phyloP scores from a whole-genome alignment of 2,113 vertebrate species.

The Phrynocephalus versicolor region DNA sequence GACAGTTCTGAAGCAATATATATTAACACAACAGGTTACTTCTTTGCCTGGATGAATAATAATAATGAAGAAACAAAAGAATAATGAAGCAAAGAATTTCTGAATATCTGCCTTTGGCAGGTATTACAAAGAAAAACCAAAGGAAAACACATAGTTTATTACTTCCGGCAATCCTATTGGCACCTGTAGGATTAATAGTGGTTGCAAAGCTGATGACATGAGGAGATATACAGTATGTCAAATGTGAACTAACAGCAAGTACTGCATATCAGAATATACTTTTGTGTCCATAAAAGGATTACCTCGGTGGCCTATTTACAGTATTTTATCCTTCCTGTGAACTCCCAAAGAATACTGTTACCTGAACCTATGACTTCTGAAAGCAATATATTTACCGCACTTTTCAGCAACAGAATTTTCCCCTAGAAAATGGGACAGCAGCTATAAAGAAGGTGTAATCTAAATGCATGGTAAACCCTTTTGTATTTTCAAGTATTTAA shows the following conservation, averaged over 20 bases:
- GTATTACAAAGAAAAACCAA: neutral
- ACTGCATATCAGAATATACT: neutral
- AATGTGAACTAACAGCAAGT: neutral
- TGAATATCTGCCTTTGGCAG: neutral
- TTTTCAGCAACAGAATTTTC: neutral
- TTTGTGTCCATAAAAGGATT: neutral
- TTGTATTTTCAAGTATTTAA: neutral
- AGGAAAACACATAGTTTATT: neutral
- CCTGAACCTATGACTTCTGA: neutral
- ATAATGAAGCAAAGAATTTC: conserved; percentile 12
- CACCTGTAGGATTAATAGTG: neutral
- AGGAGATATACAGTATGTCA: neutral
- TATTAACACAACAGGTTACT: neutral
- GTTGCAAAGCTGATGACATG: neutral
- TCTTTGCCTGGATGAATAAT: neutral
- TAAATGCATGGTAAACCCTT: neutral
- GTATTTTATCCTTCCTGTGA: neutral
- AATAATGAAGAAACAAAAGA: neutral
- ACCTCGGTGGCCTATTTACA: neutral
- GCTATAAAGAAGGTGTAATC: neutral
- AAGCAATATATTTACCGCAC: neutral
- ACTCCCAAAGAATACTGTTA: neutral
- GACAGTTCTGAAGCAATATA: neutral
- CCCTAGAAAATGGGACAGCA: neutral
- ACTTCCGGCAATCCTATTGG: neutral